Evolutionary conservation across 2,113 vertebrate species (phyloP).

Genomic region (Puntigrus tetrazona): DNA sequence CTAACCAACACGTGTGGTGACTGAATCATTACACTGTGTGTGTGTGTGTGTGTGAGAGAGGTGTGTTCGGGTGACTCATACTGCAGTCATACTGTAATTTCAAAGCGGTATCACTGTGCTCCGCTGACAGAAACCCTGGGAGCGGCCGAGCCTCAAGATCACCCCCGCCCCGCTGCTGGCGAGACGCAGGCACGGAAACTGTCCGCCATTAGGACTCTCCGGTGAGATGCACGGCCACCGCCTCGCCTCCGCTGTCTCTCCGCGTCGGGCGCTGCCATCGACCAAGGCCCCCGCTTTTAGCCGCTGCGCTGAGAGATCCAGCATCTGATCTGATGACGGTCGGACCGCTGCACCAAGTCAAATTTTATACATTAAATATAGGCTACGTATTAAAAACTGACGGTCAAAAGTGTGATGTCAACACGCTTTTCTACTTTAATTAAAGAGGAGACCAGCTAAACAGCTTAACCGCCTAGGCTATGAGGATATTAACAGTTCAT

Average conservation of each 20-base stretch:
- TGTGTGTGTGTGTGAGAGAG: not conserved
- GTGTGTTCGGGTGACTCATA: constrained; percentile 46
- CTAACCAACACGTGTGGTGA: constrained; percentile 14
- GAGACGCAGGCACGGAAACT: constrained; percentile 40
- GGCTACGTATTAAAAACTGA: too few species aligned
- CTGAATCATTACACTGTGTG: not conserved
- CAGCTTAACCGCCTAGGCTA: too few species aligned
- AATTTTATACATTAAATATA: too few species aligned
- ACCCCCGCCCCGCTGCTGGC: constrained; percentile 29
- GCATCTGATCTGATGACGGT: constrained; percentile 72
- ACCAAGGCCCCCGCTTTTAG: too few species aligned
- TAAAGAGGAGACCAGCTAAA: too few species aligned
- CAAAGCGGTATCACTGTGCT: constrained; percentile 1
- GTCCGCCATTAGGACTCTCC: not conserved
- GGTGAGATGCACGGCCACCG: constrained; percentile 62
- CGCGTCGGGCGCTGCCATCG: too few species aligned
- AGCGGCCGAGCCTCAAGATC: constrained; percentile 42
- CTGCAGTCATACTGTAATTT: constrained; percentile 51
- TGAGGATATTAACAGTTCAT: too few species aligned
- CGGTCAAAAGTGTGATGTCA: too few species aligned
- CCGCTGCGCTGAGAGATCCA: constrained; percentile 68
- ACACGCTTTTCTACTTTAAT: too few species aligned
- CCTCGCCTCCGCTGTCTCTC: constrained; percentile 41
- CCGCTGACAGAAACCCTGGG: constrained; percentile 58
- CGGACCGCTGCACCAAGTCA: too few species aligned